Evolutionary conservation across 2,888 invertebrate species (phyloP).

Genomic region (Stegana nigrithorax): DNA sequence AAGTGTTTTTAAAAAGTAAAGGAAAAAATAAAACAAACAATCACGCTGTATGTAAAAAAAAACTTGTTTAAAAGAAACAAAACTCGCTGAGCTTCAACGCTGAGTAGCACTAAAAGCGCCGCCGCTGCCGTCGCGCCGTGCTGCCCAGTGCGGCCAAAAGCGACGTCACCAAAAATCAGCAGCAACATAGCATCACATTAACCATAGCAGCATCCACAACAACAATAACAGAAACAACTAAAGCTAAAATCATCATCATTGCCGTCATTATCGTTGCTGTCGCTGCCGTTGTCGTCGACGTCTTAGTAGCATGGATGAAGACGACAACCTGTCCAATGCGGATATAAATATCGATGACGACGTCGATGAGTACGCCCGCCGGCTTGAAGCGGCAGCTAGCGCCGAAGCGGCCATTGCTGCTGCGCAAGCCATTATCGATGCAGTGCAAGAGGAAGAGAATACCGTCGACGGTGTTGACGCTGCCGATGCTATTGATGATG

Average conservation of each 20-base stretch:
- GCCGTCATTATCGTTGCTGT: neutral
- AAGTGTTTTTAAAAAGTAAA: too few relatives aligned
- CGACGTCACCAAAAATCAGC: slow-evolving; percentile 49
- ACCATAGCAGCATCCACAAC: neutral
- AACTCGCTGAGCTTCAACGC: slow-evolving; percentile 28
- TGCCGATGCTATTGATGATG: slow-evolving; percentile 24
- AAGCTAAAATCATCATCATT: slow-evolving; percentile 6
- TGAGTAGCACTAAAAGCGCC: slow-evolving; percentile 10
- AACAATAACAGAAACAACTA: neutral
- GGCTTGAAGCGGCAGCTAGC: slow-evolving; percentile 4
- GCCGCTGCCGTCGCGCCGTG: too few relatives aligned
- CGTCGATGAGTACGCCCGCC: neutral
- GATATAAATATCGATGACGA: slow-evolving; percentile 53
- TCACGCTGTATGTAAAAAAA: slow-evolving; percentile 44
- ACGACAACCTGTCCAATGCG: slow-evolving; percentile 58
- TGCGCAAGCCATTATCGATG: neutral
- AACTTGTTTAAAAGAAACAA: too few relatives aligned
- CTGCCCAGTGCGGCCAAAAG: slow-evolving; percentile 1
- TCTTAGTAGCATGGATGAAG: slow-evolving; percentile 55
- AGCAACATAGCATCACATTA: slow-evolving; percentile 17
- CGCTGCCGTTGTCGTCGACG: slow-evolving; percentile 20
- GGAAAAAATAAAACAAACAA: neutral
- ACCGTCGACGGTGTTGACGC: slow-evolving; percentile 25
- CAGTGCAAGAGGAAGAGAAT: slow-evolving; percentile 32
- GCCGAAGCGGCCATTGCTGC: slow-evolving; percentile 8